phyloP scores from a whole-genome alignment of 2,888 invertebrate species.

The Tipula unca region DNA sequence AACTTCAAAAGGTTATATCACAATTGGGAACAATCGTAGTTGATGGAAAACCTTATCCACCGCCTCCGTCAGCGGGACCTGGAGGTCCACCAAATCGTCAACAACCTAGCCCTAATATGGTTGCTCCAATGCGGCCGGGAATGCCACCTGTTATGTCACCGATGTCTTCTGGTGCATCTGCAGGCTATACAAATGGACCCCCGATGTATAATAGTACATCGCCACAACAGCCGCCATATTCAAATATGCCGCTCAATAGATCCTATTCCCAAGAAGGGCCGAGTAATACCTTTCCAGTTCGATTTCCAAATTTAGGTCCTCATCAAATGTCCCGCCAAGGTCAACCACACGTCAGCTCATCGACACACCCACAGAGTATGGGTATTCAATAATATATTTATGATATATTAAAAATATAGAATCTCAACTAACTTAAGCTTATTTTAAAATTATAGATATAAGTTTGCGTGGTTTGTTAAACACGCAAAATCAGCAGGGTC shows the following conservation, averaged over 20 bases:
- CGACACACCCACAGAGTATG: slow-evolving; percentile 56
- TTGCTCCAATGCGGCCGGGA: slow-evolving; percentile 33
- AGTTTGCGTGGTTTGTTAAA: slow-evolving; percentile 42
- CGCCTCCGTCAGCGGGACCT: slow-evolving; percentile 38
- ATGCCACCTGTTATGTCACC: slow-evolving; percentile 36
- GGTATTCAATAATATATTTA: slow-evolving; percentile 33
- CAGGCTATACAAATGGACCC: slow-evolving; percentile 35
- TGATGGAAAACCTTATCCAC: slow-evolving; percentile 69
- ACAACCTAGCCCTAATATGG: slow-evolving; percentile 41
- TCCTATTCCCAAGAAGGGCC: slow-evolving; percentile 37
- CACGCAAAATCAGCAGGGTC: slow-evolving; percentile 40
- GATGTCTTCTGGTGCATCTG: slow-evolving; percentile 32
- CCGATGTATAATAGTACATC: slow-evolving; percentile 38
- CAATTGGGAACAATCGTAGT: slow-evolving; percentile 74
- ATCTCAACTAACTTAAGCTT: background rate
- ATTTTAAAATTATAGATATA: slow-evolving; percentile 34
- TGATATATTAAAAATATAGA: background rate
- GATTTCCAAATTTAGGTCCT: slow-evolving; percentile 35
- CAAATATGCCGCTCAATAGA: slow-evolving; percentile 38
- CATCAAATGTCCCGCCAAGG: slow-evolving; percentile 42
- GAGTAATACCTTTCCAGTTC: slow-evolving; percentile 36
- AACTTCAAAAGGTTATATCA: slow-evolving; percentile 68
- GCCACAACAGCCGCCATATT: slow-evolving; percentile 33
- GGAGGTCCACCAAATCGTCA: slow-evolving; percentile 32
- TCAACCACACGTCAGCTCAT: slow-evolving; percentile 55